phyloP scores from a whole-genome alignment of 2,888 invertebrate genomes.

The Pterostichus madidus region DNA sequence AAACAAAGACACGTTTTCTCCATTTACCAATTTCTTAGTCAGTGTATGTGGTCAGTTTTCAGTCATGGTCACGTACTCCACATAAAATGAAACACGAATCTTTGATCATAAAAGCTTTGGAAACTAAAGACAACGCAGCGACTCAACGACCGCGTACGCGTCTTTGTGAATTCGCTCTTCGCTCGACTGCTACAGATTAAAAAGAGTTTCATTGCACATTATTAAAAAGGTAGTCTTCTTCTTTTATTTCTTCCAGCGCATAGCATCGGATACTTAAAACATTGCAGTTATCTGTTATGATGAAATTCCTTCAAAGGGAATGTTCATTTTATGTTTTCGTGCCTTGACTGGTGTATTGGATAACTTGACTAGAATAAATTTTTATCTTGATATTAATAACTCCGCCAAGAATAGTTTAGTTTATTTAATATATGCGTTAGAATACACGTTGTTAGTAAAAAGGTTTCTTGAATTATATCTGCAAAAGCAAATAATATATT shows the following conservation, averaged over 20 bases:
- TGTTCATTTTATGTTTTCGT: slow-evolving; percentile 53
- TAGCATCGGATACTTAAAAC: slow-evolving; percentile 52
- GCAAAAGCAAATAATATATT: no score
- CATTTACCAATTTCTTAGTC: background rate
- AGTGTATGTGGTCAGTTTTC: background rate
- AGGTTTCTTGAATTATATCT: background rate
- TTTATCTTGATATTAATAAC: slow-evolving; percentile 54
- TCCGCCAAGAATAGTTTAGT: background rate
- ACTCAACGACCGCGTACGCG: slow-evolving; percentile 1
- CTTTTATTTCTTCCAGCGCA: slow-evolving; percentile 47
- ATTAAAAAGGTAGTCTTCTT: slow-evolving; percentile 57
- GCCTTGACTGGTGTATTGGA: slow-evolving; percentile 14
- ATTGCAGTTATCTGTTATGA: slow-evolving; percentile 59
- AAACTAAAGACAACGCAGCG: slow-evolving; percentile 1
- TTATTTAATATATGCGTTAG: slow-evolving; percentile 14
- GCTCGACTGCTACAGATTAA: slow-evolving; percentile 52
- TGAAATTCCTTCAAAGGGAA: slow-evolving; percentile 62
- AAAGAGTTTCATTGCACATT: slow-evolving; percentile 58
- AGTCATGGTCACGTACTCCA: background rate
- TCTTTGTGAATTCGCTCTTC: slow-evolving; percentile 29
- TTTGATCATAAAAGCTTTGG: slow-evolving; percentile 26
- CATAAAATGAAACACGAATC: slow-evolving; percentile 17
- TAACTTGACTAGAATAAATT: slow-evolving; percentile 49
- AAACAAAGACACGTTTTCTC: background rate
- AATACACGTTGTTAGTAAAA: background rate